Evolutionary conservation across 2,888 invertebrate species (phyloP), one percentile per base, ranked within the genome.

Genomic region (Caenorhabditis wallacei): DNA sequence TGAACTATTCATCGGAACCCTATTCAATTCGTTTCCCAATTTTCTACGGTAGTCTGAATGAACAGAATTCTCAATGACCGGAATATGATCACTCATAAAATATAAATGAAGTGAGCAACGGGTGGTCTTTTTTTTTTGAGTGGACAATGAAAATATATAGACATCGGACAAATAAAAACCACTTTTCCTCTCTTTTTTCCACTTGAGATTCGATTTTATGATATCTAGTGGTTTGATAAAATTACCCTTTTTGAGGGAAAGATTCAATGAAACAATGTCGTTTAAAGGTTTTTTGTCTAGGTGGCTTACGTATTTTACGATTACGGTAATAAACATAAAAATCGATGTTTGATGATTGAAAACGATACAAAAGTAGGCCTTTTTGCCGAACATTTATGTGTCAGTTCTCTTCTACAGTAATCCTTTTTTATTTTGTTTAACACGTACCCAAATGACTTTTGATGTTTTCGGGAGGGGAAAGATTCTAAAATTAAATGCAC

Each of bases 401-500:
- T 8, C 30, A 30, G 3, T 53, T 24, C 26, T 2, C 53, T 13
- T 7, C 53, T 53, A 53, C 53, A 8, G 24, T 53, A 53, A 53
- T 26, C 53, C 16, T 11, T 53, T 51, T 20, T 5, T 0, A 51
- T 11, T 11, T 16, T 18, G 4, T 48, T 48, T 18, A n/a, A 48
- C 46, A 24, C 26, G 53, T 53, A 59, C 59, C 22, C 40, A 59
- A 22, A 0, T 40, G 59, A 59, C 59, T 59, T 59, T 13, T 59
- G 59, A 40, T 59, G 59, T 22, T 59, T 59, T 11, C 30, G 18
- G 22, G 18, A 18, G 43, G n/a, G n/a, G n/a, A n/a, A n/a, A n/a
- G n/a, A 43, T 43, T 59, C 59, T 59, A 59, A 59, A 37, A 59
- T 59, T 59, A 40, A 59, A 59, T 61, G 61, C 61, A 61, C 59